These are phyloP conservation scores for Proterorhinus semilunaris DNA, from an alignment of 2,113 vertebrate species.

Conservation along the genomic window DNA sequence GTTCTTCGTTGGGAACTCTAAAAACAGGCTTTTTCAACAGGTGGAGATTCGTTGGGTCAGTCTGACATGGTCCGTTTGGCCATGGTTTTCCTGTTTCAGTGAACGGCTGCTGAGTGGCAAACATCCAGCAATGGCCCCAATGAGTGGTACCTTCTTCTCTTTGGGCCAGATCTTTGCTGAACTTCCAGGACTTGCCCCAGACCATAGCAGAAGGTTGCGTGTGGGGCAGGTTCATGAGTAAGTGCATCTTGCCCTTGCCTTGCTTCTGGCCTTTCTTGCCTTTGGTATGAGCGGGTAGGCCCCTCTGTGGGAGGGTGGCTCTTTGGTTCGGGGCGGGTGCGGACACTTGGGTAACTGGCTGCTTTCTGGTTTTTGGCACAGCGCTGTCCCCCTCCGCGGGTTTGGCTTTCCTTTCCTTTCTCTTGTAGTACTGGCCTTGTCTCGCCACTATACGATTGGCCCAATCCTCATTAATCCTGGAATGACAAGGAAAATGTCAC, in stretches of 20 bases:
- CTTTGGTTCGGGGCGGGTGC: slow-evolving; percentile 9
- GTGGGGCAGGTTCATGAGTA: slow-evolving; percentile 36
- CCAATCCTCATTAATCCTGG: slow-evolving; percentile 66
- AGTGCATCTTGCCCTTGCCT: slow-evolving; percentile 21
- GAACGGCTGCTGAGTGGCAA: slow-evolving; percentile 47
- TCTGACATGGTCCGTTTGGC: slow-evolving; percentile 33
- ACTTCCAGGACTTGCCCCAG: slow-evolving; percentile 65
- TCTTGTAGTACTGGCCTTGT: slow-evolving; percentile 21
- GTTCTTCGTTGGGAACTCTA: slow-evolving; percentile 19
- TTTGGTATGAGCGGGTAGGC: slow-evolving; percentile 15
- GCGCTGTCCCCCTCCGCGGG: slow-evolving; percentile 1
- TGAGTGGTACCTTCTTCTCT: slow-evolving; percentile 21
- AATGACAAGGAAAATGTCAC: background rate
- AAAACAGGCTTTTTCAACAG: slow-evolving; percentile 33
- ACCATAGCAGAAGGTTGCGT: slow-evolving; percentile 46
- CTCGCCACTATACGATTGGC: slow-evolving; percentile 20
- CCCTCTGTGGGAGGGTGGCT: slow-evolving; percentile 9
- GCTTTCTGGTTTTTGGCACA: slow-evolving; percentile 34
- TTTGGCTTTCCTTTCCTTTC: slow-evolving; percentile 38
- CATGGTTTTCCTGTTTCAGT: slow-evolving; percentile 39
- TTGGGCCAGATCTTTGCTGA: slow-evolving; percentile 39
- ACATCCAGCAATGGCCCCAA: slow-evolving; percentile 65
- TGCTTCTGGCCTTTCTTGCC: slow-evolving; percentile 30
- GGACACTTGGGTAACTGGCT: background rate
- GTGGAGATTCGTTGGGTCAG: slow-evolving; percentile 12